These are phyloP conservation scores for Florisuga fusca DNA, from an alignment of 2,797 vertebrate genomes.

Conservation along the genomic window DNA sequence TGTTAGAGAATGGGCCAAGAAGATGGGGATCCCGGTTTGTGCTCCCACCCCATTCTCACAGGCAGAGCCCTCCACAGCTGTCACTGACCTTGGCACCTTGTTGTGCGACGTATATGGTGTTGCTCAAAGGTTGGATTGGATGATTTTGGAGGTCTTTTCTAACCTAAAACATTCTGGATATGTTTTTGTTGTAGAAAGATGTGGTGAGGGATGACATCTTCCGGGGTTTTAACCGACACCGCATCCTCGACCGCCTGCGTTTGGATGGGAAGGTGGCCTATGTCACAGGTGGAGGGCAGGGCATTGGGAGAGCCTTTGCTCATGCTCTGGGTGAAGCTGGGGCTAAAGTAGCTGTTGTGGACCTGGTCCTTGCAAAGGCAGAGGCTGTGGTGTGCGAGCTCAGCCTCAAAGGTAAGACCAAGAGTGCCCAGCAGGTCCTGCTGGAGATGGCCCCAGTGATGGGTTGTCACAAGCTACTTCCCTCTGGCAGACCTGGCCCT, in stretches of 20 bases:
- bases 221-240: slow-evolving; percentile 61
- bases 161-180: too few relatives aligned
- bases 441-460: rapidly evolving
- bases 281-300: slow-evolving; percentile 83
- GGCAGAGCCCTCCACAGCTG: neutral
- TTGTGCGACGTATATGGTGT: rapidly evolving
- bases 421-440: neutral
- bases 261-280: slow-evolving; percentile 84
- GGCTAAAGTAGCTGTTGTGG: slow-evolving; percentile 83
- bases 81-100: neutral
- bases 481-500: neutral
- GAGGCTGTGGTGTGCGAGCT: slow-evolving; percentile 80
- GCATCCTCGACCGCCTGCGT: slow-evolving; percentile 81
- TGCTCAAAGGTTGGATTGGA: too few relatives aligned
- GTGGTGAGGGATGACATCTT: slow-evolving; percentile 80
- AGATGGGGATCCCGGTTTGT: rapidly evolving
- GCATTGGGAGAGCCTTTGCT: slow-evolving; percentile 84
- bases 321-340: slow-evolving; percentile 84
- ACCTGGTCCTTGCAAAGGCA: slow-evolving; percentile 79
- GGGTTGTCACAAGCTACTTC: neutral
- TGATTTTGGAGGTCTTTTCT: too few relatives aligned
- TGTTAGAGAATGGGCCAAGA: neutral
- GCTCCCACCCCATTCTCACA: neutral
- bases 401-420: slow-evolving; percentile 79
- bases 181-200: slow-evolving; percentile 30